Evolutionary conservation across 2,888 invertebrate genomes (phyloP), one percentile per base, ranked within the genome.

Genomic region (Hypomecis punctinalis): DNA sequence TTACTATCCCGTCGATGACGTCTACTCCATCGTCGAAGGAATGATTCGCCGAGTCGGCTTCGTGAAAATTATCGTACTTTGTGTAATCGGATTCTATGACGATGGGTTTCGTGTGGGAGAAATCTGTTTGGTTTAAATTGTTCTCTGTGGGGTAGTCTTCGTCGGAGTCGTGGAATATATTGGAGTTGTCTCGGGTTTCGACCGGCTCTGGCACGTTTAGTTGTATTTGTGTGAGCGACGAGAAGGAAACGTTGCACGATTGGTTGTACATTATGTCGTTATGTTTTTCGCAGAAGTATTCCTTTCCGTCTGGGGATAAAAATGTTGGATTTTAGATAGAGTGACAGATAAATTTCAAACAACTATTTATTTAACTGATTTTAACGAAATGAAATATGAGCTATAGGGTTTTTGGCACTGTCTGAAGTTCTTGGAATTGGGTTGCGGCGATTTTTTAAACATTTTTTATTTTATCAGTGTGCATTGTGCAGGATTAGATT

Each of bases 211-310:
- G 93, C 0, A 92, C 90, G 48, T 92, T 88, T 0, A 91, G 81
- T 37, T 89, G 91, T 69, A 88, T 81, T 63, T 91, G 90, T 69
- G 88, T 91, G 7, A 93, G 80, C 0, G 93, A 93, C 0, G 91
- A 86, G 71, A 88, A 88, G 0, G 93, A 93, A 0, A 92, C 89
- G 70, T 85, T 90, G 73, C 86, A 88, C 0, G 90, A 91, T 48
- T 89, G 87, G 67, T 90, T 91, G 77, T 90, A 91, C 40, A 88
- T 81, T 69, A 88, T 80, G 71, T 93, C 89, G 75, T 68, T 63
- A 55, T 93, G 93, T 76, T 93, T 93, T 65, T 93, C 93, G 70
- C 93, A 93, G 74, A 83, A 88, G 70, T 93, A 93, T 70, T 93
- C 93, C 73, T 90, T 90, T 6, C 90, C 93, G 67, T 93, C 93